These are phyloP conservation scores for Bungarus multicinctus DNA, from an alignment of 2,113 vertebrate species.

Conservation along the genomic window DNA sequence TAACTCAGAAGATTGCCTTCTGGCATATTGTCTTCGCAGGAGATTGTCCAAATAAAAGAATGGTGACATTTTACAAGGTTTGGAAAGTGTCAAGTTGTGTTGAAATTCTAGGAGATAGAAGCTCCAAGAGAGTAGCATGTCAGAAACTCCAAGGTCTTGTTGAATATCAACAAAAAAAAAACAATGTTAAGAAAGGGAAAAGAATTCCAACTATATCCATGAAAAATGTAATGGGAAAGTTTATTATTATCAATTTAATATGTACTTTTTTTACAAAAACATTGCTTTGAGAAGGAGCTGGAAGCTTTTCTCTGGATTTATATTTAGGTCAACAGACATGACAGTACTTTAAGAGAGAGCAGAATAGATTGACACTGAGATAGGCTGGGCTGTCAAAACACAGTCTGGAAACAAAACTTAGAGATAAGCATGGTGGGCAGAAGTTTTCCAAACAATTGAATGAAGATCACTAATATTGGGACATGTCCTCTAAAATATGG, in stretches of 20 bases:
- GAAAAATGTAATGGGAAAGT: background rate
- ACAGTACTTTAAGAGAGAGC: background rate
- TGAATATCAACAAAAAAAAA: background rate
- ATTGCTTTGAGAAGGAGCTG: background rate
- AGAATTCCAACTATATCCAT: background rate
- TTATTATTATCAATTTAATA: background rate
- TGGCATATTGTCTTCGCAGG: background rate
- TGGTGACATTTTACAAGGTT: background rate
- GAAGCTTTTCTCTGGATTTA: background rate
- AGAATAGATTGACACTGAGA: background rate
- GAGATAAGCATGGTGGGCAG: background rate
- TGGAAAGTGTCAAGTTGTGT: background rate
- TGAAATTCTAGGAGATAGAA: background rate
- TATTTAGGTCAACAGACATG: background rate
- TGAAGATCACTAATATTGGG: background rate
- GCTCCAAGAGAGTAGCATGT: background rate
- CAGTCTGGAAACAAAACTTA: background rate
- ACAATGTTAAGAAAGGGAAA: background rate
- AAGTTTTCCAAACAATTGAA: background rate
- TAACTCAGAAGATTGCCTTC: background rate
- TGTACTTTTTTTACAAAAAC: background rate
- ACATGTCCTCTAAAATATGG: background rate
- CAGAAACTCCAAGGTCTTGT: background rate
- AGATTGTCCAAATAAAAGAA: background rate
- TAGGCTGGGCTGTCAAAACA: background rate